A percentile compares a stretch with the other conserved stretches of the same genome.
phyloP scores from a whole-genome alignment of 2,797 vertebrate genomes.

The Smutsia temminckii region DNA sequence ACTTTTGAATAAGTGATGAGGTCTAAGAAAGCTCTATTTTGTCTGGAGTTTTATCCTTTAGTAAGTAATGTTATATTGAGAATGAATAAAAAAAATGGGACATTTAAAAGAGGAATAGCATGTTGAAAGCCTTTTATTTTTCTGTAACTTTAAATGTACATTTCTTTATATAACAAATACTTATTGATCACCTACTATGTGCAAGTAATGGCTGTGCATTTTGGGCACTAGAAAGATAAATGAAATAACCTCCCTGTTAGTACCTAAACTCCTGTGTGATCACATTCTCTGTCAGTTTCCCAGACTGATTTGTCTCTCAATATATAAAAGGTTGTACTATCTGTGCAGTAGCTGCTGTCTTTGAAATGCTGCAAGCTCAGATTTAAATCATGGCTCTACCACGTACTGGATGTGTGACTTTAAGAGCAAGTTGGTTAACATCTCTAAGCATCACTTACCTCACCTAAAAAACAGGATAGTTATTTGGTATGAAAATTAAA shows the following conservation, averaged over 20 bases:
- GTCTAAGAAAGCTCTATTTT: background rate
- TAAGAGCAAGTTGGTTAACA: background rate
- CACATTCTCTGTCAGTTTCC: constrained; percentile 33
- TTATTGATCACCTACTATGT: background rate
- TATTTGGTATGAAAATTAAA: background rate
- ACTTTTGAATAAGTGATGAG: background rate
- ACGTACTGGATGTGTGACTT: background rate
- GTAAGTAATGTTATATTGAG: background rate
- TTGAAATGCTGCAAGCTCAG: background rate
- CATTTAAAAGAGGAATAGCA: background rate
- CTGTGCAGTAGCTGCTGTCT: background rate
- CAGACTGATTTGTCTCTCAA: background rate
- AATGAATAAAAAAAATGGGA: background rate
- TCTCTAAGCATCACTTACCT: background rate
- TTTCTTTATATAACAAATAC: background rate
- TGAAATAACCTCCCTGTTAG: background rate
- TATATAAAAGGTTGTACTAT: background rate
- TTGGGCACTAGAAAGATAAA: background rate
- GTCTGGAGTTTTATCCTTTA: background rate
- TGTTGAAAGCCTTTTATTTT: background rate
- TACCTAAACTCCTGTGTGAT: background rate
- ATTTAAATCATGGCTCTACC: background rate
- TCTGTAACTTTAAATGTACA: background rate
- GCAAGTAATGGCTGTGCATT: background rate
- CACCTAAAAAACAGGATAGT: background rate